Base-by-base conservation (phyloP, 2,888 invertebrate genomes). In the Noctua pronuba region DNA sequence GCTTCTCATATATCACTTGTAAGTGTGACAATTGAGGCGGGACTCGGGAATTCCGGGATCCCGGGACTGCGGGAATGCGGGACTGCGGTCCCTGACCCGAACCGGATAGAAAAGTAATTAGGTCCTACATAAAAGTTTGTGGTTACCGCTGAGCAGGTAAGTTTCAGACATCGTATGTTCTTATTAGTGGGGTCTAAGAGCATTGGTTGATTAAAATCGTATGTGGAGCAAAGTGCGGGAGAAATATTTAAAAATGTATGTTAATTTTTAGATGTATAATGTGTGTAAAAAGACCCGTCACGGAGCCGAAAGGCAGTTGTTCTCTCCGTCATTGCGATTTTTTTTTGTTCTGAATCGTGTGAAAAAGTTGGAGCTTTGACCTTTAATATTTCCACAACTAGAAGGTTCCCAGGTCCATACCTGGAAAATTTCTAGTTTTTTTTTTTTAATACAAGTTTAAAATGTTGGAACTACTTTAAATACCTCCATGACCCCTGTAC, bases 51-150 rank as follows among this genome's bases (percentile, higher is more conserved):
- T 80, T 80, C 79, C 76, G 74, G 83, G 74, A 82, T 52, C 80
- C 85, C 75, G 69, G 79, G 76, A 82, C 77, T 82, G 82, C 76
- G 76, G 81, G 77, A 79, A 68, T 71, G 78, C 75, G 77, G 81
- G 78, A 82, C 68, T 73, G 78, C 79, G 79, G 82, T 80, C 55
- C 71, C 31, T 35, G 76, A 76, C 75, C 81, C 80, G 65, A 55
- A 75, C 73, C 79, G 77, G 75, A 82, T 88, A 82, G 89, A 87
- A 89, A 91, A 88, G 89, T 89, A 92, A 92, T 92, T 91, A 92
- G 88, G 84, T 87, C 67, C 73, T 83, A 85, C 89, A 87, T 86
- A 88, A 70, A 73, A 65, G 62, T 80, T 78, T 79, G 81, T 82
- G 58, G 64, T 66, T 77, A 44, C 64, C 75, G 73, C 82, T 75